These are phyloP conservation scores for Mohoua ochrocephala DNA, from an alignment of 2,113 vertebrate species.

Conservation along the genomic window DNA sequence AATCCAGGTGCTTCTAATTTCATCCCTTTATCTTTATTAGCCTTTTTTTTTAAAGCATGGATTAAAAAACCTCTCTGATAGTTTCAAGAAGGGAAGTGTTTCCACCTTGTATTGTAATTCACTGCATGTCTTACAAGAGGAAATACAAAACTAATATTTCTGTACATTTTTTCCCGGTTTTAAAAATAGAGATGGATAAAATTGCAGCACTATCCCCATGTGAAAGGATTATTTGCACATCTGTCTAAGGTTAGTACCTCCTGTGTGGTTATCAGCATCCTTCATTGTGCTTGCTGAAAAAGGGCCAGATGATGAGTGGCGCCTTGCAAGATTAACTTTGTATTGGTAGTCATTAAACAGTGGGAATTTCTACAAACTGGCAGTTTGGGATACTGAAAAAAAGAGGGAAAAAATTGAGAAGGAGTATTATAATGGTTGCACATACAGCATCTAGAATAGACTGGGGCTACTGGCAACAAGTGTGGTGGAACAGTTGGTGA, in stretches of 20 bases:
- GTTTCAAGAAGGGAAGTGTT: background rate
- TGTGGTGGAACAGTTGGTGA: conserved; percentile 8
- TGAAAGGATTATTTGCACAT: background rate
- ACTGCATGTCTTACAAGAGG: background rate
- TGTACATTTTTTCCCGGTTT: background rate
- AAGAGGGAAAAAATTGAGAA: background rate
- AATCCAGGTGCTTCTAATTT: background rate
- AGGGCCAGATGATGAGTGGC: background rate
- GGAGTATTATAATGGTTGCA: background rate
- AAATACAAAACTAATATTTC: background rate
- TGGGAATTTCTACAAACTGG: background rate
- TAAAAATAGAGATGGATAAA: background rate
- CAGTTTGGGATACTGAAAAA: background rate
- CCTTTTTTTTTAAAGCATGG: background rate
- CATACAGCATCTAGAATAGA: background rate
- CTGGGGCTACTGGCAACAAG: background rate
- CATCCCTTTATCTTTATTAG: background rate
- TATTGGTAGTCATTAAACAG: background rate
- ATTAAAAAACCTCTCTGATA: background rate
- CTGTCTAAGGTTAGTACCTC: background rate
- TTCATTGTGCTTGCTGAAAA: background rate
- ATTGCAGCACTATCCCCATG: background rate
- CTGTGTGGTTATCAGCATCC: background rate
- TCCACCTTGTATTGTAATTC: background rate
- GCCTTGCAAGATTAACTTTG: background rate